Evolutionary conservation across 2,113 vertebrate genomes (phyloP), one percentile per base, ranked within the genome.

Genomic region (Pogonocichla stellata): DNA sequence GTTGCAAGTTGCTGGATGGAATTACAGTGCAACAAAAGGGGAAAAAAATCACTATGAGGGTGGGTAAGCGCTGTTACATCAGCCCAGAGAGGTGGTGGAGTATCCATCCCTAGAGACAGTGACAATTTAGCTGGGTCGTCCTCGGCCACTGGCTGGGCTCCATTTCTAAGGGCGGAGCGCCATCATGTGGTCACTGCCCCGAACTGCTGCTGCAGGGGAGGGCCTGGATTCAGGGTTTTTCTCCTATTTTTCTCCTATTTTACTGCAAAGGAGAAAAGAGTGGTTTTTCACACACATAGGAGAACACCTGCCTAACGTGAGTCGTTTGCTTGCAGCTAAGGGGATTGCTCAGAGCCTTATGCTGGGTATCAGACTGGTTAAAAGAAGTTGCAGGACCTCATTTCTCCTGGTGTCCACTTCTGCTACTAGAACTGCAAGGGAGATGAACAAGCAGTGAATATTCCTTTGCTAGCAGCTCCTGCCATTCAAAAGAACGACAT

Each of bases 41-140:
- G 8, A 12, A 23, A 58, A 73, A n/a, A 16, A 7, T 9, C 14
- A 26, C 42, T n/a, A 0, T 36, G 10, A 66, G 42, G 4, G 6
- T 86, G 51, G 43, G 12, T 53, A 40, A 80, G 17, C 28, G 12
- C 28, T 57, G 23, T 50, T 43, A n/a, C 11, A 57, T 75, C 33
- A 61, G 25, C 42, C 14, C 56, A 12, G 51, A 47, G 33, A 31
- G 9, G 5, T 9, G 18, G 28, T 48, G 86, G 34, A 54, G 34
- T 42, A 81, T 23, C 20, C 36, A 20, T 31, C 51, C 40, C 54
- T 73, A n/a, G 25, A 36, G 7, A 23, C 4, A 7, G 33, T 31
- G 10, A 26, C 48, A 57, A 40, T 80, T 12, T 72, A 48, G 16
- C 48, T 14, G 16, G 25, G 47, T 40, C 36, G 19, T 17, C 29